Percentiles rank a stretch among this genome's conserved stretches.
phyloP scores from a whole-genome alignment of 92 coral and sea anemone genomes.

The Zoanthus sansibaricus region DNA sequence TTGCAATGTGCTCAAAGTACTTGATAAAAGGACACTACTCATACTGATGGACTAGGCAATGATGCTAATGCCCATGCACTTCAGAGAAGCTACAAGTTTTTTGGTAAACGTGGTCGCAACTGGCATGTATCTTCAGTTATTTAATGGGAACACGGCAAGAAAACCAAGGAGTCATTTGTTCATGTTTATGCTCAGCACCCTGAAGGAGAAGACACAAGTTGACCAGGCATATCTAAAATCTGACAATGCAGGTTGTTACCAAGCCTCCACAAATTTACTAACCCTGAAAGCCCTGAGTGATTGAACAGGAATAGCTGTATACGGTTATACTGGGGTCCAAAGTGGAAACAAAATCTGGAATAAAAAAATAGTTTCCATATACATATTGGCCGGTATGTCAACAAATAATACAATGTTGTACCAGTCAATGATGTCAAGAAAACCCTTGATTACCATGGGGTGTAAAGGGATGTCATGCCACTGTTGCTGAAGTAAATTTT shows the following conservation, averaged over 20 bases:
- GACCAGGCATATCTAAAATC: slow-evolving; percentile 11
- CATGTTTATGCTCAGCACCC: no score
- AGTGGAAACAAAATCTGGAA: slow-evolving; percentile 2
- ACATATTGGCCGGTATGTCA: slow-evolving; percentile 13
- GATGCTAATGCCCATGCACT: no score
- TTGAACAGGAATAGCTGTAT: slow-evolving; percentile 4
- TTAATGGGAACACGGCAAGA: no score
- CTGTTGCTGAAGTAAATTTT: neutral
- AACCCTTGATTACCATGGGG: neutral
- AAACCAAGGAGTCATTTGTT: no score
- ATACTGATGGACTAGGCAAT: no score
- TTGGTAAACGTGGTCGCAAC: no score
- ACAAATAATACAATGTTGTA: neutral
- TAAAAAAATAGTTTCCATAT: neutral
- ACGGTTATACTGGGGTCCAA: neutral
- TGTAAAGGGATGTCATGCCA: neutral
- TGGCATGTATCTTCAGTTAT: no score
- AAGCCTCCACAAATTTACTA: neutral
- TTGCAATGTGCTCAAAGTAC: no score
- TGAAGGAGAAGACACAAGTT: no score
- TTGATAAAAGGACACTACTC: no score
- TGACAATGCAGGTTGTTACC: slow-evolving; percentile 35
- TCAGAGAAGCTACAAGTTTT: no score
- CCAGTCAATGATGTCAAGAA: slow-evolving; percentile 6
- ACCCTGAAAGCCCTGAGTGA: neutral